These are phyloP conservation scores for Thaleichthys pacificus DNA, from an alignment of 2,797 vertebrate species.

Conservation along the genomic window DNA sequence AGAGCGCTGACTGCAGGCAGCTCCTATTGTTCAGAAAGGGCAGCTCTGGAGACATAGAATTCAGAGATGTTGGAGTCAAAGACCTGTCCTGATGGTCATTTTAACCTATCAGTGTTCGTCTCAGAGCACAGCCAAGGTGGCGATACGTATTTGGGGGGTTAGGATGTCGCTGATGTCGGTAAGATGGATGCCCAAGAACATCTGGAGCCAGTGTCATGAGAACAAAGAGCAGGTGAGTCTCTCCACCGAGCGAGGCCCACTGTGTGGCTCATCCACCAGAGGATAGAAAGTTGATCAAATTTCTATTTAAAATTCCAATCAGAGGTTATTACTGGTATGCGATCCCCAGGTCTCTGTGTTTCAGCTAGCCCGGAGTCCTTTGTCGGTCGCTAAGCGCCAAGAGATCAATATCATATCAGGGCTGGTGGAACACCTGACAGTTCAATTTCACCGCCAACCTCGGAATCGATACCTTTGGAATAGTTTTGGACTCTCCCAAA, in stretches of 20 bases:
- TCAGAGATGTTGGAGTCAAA: neutral
- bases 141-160: constrained; percentile 13
- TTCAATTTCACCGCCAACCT: constrained; percentile 82
- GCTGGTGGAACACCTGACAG: constrained; percentile 78
- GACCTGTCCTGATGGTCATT: constrained; percentile 22
- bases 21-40: constrained; percentile 19
- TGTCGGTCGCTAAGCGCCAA: constrained; percentile 58
- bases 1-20: no score
- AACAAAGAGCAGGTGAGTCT: neutral
- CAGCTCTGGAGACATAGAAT: constrained; percentile 4
- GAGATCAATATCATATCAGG: constrained; percentile 86
- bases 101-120: constrained; percentile 27
- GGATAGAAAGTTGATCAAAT: constrained; percentile 53
- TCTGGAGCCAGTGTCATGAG: neutral
- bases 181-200: constrained; percentile 31
- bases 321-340: constrained; percentile 24
- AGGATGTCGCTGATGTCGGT: constrained; percentile 32
- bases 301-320: constrained; percentile 67
- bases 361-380: constrained; percentile 64
- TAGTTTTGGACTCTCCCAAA: constrained; percentile 71
- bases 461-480: constrained; percentile 78
- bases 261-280: neutral
- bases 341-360: constrained; percentile 20
- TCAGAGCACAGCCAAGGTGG: constrained; percentile 28
- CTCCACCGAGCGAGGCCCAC: neutral